Conservation (phyloP, 92 coral and sea anemone species). For the Parazoanthus swiftii region DNA sequence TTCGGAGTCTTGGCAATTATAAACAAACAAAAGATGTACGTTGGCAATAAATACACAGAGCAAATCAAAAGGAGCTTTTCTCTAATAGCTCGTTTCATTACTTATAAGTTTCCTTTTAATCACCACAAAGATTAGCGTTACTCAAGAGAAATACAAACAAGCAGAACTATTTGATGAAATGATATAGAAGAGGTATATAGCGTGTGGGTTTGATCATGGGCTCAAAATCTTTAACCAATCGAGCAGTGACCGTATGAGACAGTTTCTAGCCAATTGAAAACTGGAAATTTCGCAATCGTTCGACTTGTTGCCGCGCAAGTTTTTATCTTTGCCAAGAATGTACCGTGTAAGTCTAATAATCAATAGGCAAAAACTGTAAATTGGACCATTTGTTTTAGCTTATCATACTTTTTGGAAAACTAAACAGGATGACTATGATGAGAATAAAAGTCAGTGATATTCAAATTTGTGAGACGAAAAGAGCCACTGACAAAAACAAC, state of each 20-base stretch:
- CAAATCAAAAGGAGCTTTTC: slow-evolving; percentile 42
- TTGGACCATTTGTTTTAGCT: not conserved
- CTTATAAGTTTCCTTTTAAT: slow-evolving; percentile 44
- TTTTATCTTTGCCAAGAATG: slow-evolving; percentile 27
- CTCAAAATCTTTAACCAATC: not conserved
- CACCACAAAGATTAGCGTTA: slow-evolving; percentile 38
- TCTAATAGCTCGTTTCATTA: slow-evolving; percentile 36
- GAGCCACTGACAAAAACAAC: not conserved
- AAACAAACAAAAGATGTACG: slow-evolving; percentile 42
- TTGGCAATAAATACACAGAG: slow-evolving; percentile 27
- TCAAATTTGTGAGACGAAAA: not conserved
- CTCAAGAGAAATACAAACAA: slow-evolving; percentile 28
- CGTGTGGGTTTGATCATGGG: slow-evolving; percentile 7
- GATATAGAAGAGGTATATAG: slow-evolving; percentile 4
- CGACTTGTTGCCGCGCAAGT: slow-evolving; percentile 24
- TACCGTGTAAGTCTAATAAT: not conserved
- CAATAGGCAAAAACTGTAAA: not conserved
- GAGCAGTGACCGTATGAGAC: not conserved
- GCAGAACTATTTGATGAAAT: not conserved
- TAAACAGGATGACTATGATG: not conserved
- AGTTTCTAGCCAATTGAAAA: slow-evolving; percentile 3
- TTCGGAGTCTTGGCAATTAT: slow-evolving; percentile 37
- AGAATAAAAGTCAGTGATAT: slow-evolving; percentile 8
- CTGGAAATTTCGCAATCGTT: not conserved
- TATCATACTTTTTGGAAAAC: not conserved